phyloP scores from a whole-genome alignment of 2,797 vertebrate genomes.

The Enteromius argenteus region DNA sequence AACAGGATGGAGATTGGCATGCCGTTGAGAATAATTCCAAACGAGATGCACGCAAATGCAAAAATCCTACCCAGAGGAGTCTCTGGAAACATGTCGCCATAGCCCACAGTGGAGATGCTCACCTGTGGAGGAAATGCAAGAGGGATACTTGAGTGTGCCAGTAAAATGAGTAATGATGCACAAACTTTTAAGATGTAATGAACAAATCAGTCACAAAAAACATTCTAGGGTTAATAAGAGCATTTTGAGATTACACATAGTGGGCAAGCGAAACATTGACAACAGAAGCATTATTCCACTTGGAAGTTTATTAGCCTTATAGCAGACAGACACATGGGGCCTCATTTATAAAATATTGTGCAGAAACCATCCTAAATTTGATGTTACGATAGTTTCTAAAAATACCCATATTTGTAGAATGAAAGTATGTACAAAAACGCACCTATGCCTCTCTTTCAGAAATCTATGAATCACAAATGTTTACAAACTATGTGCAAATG shows the following conservation, averaged over 20 bases:
- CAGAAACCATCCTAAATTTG: too few species aligned
- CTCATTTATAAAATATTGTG: too few species aligned
- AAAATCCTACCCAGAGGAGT: slow-evolving; percentile 77
- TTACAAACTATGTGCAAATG: too few species aligned
- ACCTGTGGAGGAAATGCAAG: slow-evolving; percentile 69
- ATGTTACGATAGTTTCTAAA: too few species aligned
- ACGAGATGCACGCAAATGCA: slow-evolving; percentile 82
- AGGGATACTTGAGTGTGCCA: background rate
- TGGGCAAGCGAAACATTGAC: background rate
- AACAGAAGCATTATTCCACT: background rate
- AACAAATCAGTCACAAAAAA: background rate
- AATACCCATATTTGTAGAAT: too few species aligned
- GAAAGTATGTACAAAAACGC: too few species aligned
- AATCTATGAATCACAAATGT: too few species aligned
- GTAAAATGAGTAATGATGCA: background rate
- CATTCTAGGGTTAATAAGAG: background rate
- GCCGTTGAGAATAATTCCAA: slow-evolving; percentile 84
- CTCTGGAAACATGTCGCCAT: slow-evolving; percentile 80
- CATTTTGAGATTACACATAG: background rate
- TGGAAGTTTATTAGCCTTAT: slow-evolving; percentile 48
- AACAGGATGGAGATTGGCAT: slow-evolving; percentile 86
- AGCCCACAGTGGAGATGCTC: slow-evolving; percentile 85
- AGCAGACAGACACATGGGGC: background rate
- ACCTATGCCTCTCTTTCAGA: too few species aligned
- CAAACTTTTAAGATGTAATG: background rate